Evolutionary conservation across 53 echinoderm and acorn worm genomes (phyloP), one percentile per base, ranked within the genome.

Genomic region (Echinarachnius parma): DNA sequence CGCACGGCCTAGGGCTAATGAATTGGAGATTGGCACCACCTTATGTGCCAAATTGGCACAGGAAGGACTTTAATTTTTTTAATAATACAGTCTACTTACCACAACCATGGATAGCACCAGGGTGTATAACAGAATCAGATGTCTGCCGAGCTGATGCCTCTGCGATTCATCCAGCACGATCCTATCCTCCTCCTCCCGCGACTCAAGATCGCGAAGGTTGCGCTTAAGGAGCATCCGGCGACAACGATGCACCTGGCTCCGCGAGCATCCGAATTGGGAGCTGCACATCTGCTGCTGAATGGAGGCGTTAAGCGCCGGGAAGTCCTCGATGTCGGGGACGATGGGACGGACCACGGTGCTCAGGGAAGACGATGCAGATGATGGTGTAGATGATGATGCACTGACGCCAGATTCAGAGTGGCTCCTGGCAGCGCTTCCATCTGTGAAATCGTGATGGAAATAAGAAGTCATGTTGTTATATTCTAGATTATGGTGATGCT

Each of bases 101-200:
- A 93, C 60, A 16, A 76, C 57, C 83, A 89, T 86, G 3, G 89
- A 93, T 10, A 86, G 59, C 15, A 83, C 25, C 0, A 89, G 80
- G 28, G 80, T 50, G 25, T 89, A 52, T 21, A 93, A 62, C 23
- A 93, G 67, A 1, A 86, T 22, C 15, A 89, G 29, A 35, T 93
- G 93, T 53, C 89, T 56, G 9, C 80, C 83, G 18, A 93, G 76
- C 81, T 93, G 93, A 27, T 89, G 93, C 4, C 37, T 54, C 37
- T 54, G 36, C 1, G 72, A 22, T 9, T 72, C 72, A 24, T 72
- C 54, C 37, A 72, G 35, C 9, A 45, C 27, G 15, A 37, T 56
- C 21, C 21, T 56, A 37, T 72, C 72, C 35, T 56, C 72, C 44
- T 72, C 72, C 4, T 72, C 72, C 72, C 18, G 55, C 8, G 32